Evolutionary conservation across 2,888 invertebrate species (phyloP).

Genomic region (Spicauda simplicius): DNA sequence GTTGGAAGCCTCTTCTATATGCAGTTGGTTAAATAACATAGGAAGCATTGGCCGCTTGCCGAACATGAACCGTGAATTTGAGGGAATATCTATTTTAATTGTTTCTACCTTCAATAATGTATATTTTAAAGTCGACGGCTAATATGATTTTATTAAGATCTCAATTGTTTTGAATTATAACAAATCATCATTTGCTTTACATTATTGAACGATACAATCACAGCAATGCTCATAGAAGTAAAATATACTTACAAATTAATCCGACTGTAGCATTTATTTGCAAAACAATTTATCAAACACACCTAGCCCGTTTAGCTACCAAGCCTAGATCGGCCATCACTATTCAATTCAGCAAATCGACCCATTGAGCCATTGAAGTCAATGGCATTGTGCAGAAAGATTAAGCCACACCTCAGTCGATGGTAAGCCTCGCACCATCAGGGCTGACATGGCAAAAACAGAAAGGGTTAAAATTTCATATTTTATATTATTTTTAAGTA

Average conservation of each 20-base stretch:
- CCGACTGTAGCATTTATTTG: constrained; percentile 17
- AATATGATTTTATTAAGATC: too few species aligned
- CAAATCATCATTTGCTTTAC: not conserved
- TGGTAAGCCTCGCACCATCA: constrained; percentile 24
- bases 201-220: not conserved
- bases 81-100: too few species aligned
- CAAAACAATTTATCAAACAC: constrained; percentile 34
- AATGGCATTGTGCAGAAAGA: constrained; percentile 45
- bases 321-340: constrained; percentile 37
- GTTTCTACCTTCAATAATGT: too few species aligned
- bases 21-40: too few species aligned
- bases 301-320: constrained; percentile 24
- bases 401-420: constrained; percentile 46
- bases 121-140: too few species aligned
- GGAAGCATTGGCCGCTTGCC: too few species aligned
- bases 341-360: constrained; percentile 36
- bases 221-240: not conserved
- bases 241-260: not conserved
- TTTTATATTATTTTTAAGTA: too few species aligned
- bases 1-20: too few species aligned
- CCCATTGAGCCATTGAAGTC: constrained; percentile 39
- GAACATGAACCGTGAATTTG: too few species aligned
- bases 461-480: not conserved
- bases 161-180: not conserved
- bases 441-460: constrained; percentile 17